phyloP scores from a whole-genome alignment of 2,113 vertebrate species.

The Colaptes auratus region DNA sequence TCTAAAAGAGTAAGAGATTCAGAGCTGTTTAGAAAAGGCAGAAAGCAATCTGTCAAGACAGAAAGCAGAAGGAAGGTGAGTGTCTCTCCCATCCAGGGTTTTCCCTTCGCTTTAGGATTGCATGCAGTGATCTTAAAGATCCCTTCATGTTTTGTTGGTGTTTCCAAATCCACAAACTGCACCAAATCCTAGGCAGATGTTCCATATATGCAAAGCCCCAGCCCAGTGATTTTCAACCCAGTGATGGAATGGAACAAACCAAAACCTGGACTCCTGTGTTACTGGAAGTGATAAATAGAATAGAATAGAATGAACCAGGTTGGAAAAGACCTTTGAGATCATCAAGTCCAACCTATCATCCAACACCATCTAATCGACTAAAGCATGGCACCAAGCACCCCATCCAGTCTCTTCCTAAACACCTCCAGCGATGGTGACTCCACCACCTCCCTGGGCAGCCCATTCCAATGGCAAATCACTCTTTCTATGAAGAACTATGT shows the following conservation, averaged over 20 bases:
- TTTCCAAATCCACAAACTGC: background rate
- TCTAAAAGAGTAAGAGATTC: conserved; percentile 63
- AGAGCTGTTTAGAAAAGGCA: background rate
- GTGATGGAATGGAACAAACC: fast-evolving
- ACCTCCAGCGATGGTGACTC: too few species aligned
- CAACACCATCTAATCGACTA: too few species aligned
- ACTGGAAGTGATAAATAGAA: background rate
- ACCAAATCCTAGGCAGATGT: background rate
- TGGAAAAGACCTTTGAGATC: too few species aligned
- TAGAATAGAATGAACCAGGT: too few species aligned
- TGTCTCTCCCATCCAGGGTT: background rate
- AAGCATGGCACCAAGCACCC: too few species aligned
- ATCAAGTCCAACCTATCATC: too few species aligned
- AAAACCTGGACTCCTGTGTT: background rate
- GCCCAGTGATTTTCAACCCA: background rate
- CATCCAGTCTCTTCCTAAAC: too few species aligned
- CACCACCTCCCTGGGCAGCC: too few species aligned
- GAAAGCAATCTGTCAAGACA: background rate
- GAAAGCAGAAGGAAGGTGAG: background rate
- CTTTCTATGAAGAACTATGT: too few species aligned
- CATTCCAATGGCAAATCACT: too few species aligned
- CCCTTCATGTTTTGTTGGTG: background rate
- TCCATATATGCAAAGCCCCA: background rate
- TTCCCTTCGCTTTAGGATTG: background rate
- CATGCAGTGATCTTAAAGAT: background rate